Base-by-base conservation (phyloP, 2,113 vertebrate genomes). In the Pseudorhombus dupliciocellatus region DNA sequence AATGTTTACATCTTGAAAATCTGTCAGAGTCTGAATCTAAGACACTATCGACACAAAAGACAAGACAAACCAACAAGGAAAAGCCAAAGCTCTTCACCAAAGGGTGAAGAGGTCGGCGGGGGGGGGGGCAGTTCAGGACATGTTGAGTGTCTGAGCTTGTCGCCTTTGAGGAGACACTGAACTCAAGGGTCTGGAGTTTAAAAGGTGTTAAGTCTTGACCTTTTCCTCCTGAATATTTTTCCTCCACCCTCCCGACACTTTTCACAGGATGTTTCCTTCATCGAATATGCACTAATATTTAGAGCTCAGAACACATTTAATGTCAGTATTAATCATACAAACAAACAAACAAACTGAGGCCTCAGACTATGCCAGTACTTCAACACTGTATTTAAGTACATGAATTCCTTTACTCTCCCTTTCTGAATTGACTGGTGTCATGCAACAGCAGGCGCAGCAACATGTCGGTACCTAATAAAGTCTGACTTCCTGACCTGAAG, bases 401-500 rank as follows among this genome's bases (percentile, higher is more conserved):
- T 50, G 18, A 24, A 2, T 52, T 34, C 10, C 31, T 59, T 16
- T n/a, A 44, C 44, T 58, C 16, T 42, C 46, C 11, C 3, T 59
- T 14, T 21, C 34, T 24, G 48, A 40, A n/a, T 2, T 21, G 30
- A 40, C 46, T 69, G 21, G n/a, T 54, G 22, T 50, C 31, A 9
- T 63, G 68, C 60, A 63, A 37, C 54, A 59, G 70, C 55, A 77
- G 76, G 25, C 18, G 56, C 71, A 76, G 44, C 56, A 42, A 57
- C 84, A 71, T 61, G 73, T 56, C 4, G 4, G 69, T 28, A 55
- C 73, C 62, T 57, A 66, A 77, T 75, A 21, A 71, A 54, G 10
- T 15, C 34, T 6, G 18, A 16, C 57, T 66, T 70, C 75, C 68
- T 67, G 74, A 66, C 61, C 57, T 76, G 73, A 79, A 76, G 75